Evolutionary conservation across 2,113 vertebrate species (phyloP), one percentile per base, ranked within the genome.

Genomic region (Zapus hudsonius): DNA sequence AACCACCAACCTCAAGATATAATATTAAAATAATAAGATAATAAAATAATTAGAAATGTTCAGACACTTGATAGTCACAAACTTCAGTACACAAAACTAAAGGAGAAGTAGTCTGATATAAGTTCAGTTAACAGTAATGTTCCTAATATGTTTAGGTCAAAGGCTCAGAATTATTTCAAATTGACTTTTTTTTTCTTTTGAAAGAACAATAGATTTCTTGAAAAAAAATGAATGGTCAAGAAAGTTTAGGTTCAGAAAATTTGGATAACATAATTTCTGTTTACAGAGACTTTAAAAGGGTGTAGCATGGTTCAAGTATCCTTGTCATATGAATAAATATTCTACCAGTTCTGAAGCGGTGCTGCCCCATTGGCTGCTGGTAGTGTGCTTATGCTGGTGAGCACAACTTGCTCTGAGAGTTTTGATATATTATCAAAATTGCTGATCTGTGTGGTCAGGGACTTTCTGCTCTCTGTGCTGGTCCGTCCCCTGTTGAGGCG

Each of bases 381-480:
- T n/a, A 98, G 38, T 29, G 97, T 97, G 94, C 96, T 98, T 94
- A 98, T 96, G 92, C 95, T 98, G 80, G 96, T 97, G 96, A 99
- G 97, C 81, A 99, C 98, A 25, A 99, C 98, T 0, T 99, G 99
- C 93, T 99, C 99, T 11, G 99, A 99, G 84, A 99, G 98, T 96
- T 98, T 98, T 36, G 99, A 98, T 95, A 98, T 59, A 0, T 98
- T 99, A 96, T 99, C 99, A 94, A 98, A 98, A 94, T 99, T 98
- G 97, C 98, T 98, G 94, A 99, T 98, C 95, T 99, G 99, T 7
- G 99, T 99, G 40, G 99, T 99, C 95, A 99, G 96, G 44, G 99
- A 99, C 97, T 99, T 99, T 38, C 99, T 98, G 94, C 99, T 99
- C 91, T 99, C 99, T 3, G 98, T 99, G 97, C 98, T 99, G 2